Evolutionary conservation across 2,888 invertebrate species (phyloP).

Genomic region (Chrysolina haemoptera): DNA sequence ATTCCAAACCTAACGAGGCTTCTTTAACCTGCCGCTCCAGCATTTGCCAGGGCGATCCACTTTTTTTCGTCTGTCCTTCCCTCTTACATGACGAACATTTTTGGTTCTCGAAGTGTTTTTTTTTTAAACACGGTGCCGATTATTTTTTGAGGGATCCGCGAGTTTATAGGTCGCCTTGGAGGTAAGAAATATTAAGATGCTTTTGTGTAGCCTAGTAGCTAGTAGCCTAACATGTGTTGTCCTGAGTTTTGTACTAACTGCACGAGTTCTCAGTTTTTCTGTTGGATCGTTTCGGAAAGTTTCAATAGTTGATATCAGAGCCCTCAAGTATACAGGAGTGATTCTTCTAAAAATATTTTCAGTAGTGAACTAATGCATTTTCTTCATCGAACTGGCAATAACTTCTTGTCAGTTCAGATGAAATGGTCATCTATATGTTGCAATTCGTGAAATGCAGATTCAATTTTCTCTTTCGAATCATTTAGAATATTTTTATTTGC

Average conservation of each 20-base stretch:
- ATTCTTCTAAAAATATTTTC: too few species aligned
- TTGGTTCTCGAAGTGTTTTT: constrained; percentile 34
- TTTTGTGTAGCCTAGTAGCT: constrained; percentile 29
- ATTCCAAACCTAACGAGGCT: constrained; percentile 53
- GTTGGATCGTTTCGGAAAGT: neutral
- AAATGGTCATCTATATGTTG: too few species aligned
- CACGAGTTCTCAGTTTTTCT: neutral
- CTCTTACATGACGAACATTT: constrained; percentile 37
- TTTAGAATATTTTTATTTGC: too few species aligned
- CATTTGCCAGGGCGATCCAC: constrained; percentile 77
- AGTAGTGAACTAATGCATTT: too few species aligned
- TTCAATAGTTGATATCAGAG: neutral
- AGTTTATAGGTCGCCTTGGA: constrained; percentile 62
- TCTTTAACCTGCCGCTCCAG: constrained; percentile 72
- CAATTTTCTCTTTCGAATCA: too few species aligned
- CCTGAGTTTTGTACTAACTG: constrained; percentile 13
- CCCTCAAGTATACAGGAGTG: too few species aligned
- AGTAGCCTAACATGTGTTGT: constrained; percentile 17
- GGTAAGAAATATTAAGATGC: constrained; percentile 57
- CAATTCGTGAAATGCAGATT: too few species aligned
- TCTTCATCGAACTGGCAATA: too few species aligned
- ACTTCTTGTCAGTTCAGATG: too few species aligned
- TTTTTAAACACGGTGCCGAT: constrained; percentile 26
- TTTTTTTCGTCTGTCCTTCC: constrained; percentile 68
- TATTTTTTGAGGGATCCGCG: constrained; percentile 57